Base-by-base conservation (phyloP, 30 jellyfish, hydroid and myxozoan genomes). In the Clytia hemisphaerica region DNA sequence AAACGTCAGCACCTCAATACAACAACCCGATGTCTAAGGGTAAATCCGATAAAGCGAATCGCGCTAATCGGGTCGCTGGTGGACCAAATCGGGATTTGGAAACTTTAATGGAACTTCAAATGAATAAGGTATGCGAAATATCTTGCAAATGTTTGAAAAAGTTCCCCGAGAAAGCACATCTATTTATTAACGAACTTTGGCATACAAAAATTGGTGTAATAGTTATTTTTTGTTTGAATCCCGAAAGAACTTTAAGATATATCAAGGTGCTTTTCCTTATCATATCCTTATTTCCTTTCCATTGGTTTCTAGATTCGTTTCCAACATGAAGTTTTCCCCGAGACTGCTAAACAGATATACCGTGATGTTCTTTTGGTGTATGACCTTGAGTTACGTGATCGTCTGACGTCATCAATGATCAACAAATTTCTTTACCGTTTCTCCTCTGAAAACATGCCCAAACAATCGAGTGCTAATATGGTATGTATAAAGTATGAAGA, bases 241-340 rank as follows among this genome's bases (percentile, higher is more conserved):
- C 19, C 60, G 3, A n/a, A 27, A 9, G 60, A 46, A 46, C 25
- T n/a, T 46, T 3, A 30, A 28, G 55, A 57, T 2, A 57, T 4
- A 35, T 4, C 22, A 10, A 65, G 71, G 21, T 4, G 31, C 19
- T 4, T 32, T 28, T 6, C 16, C 73, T 45, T 30, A 4, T 44
- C 54, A 1, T 26, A 19, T 26, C 22, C 30, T 68, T 14, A 24
- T 2, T 42, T 18, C 16, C 77, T 0, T 0, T 31, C 59, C 5
- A 31, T 24, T 45, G 45, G 0, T 46, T 72, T 61, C 24, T 46
- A 89, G 98, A 79, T 89, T 30, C 94, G 98, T 32, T 89, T 72
- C 67, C 98, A 89, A 47, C 98, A 89, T 51, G 98, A 89, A 42
- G 60, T 80, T 19, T 89, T 81, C 53, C 95, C 98, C 12, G 93